Conservation (phyloP, 2,113 vertebrate species). For the Cinclus cinclus region DNA sequence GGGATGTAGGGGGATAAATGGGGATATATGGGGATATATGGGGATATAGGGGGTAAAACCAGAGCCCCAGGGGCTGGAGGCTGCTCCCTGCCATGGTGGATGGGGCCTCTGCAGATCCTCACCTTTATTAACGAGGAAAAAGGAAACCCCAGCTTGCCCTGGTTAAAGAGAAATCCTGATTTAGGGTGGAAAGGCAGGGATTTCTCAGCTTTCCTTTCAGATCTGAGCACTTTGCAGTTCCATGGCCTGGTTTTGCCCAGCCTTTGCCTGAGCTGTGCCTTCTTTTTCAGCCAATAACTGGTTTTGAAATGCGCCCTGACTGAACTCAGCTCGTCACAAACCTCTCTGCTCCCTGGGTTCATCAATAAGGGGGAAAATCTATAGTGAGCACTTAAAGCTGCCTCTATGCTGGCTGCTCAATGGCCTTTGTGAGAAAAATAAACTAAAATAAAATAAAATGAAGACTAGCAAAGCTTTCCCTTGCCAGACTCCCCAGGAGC, state of each 20-base stretch:
- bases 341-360: neutral
- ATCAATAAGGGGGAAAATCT: neutral
- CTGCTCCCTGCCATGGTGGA: rapidly evolving
- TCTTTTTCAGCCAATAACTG: neutral
- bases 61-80: neutral
- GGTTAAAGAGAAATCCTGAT: neutral
- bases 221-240: neutral
- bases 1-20: rapidly evolving
- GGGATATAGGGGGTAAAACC: rapidly evolving
- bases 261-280: neutral
- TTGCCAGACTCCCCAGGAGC: neutral
- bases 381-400: neutral
- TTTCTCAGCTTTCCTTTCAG: neutral
- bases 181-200: rapidly evolving
- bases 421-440: neutral
- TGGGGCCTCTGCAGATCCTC: neutral
- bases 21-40: rapidly evolving
- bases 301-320: rapidly evolving
- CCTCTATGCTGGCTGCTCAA: neutral
- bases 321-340: neutral
- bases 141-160: neutral
- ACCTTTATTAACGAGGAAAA: rapidly evolving
- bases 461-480: neutral
- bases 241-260: neutral
- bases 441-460: neutral